Evolutionary conservation across 1,140 invertebrate genomes (phyloP), one percentile per base, ranked within the genome.

Genomic region (Caenorhabditis remanei): DNA sequence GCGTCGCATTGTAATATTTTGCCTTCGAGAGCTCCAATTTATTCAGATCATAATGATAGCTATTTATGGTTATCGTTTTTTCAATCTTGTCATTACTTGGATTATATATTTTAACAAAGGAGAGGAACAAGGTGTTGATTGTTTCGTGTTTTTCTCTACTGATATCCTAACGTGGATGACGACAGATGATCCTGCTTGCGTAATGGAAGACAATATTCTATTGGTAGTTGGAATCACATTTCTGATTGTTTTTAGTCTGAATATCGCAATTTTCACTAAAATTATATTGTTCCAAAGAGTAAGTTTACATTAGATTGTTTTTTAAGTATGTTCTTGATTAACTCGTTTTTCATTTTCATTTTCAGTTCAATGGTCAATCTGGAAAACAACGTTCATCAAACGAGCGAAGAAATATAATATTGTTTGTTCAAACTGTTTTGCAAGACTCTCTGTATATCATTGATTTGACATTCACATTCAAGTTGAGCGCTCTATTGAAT

Each of bases 401-500:
- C 7, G 67, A 75, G 19, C 46, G n/a, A 19, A 75, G 46, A 46
- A 75, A 75, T 75, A 21, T 75, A 5, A 14, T 46, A 19, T 46
- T 75, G 14, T 75, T 75, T 4, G 24, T 75, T 75, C 67, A 75
- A 46, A 75, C 67, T 8, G 40, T 43, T n/a, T n/a, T 75, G 16
- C 67, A 75, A 75, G 67, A 75, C n/a, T 75, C 67, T 48, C 43
- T 75, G 7, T 75, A 75, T 19, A 11, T 75, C 6, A 75, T 75
- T 21, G 67, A 75, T 46, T n/a, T 75, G 21, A 40, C 67, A n/a
- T 75, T 43, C 67, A 75, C 67, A 40, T 75, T 75, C 13, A 40
- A 75, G 8, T 75, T 75, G 16, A 48, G n/a, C 5, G 8, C 7
- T 8, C 16, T 75, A 24, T 48, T 11, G 0, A 32, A 46, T n/a